Evolutionary conservation across 2,113 vertebrate species (phyloP).

Genomic region (Albula goreensis): DNA sequence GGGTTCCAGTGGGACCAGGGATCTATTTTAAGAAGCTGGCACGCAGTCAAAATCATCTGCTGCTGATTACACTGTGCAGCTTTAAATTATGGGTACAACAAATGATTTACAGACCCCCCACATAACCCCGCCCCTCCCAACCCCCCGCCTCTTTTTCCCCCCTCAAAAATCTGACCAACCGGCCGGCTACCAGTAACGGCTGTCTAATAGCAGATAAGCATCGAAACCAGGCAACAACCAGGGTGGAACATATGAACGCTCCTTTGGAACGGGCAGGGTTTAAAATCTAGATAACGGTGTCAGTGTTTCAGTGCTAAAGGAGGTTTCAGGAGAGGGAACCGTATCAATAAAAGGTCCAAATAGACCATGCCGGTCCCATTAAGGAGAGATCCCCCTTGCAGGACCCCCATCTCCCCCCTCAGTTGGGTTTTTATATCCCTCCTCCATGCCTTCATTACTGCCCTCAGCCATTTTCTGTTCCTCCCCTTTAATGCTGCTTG

Average conservation of each 20-base stretch:
- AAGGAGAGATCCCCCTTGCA: not conserved
- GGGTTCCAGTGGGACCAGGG: slow-evolving; percentile 51
- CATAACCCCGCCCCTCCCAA: not conserved
- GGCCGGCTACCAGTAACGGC: not conserved
- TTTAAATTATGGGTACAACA: slow-evolving; percentile 41
- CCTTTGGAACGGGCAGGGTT: not conserved
- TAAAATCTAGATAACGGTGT: not conserved
- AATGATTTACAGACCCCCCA: not conserved
- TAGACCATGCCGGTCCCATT: not conserved
- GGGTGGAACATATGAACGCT: not conserved
- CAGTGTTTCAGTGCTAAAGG: not conserved
- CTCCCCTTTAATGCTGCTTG: slow-evolving; percentile 34
- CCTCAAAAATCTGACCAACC: not conserved
- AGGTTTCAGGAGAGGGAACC: not conserved
- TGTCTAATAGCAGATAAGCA: not conserved
- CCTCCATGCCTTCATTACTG: not conserved
- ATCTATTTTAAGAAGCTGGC: slow-evolving; percentile 74
- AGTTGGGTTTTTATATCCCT: not conserved
- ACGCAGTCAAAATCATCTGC: slow-evolving; percentile 71
- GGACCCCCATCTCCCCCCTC: not conserved
- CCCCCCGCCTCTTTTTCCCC: not conserved
- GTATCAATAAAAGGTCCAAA: not conserved
- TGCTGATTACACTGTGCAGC: slow-evolving; percentile 65
- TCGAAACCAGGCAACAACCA: not conserved
- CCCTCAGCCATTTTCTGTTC: slow-evolving; percentile 23